Conservation (phyloP, 2,888 invertebrate species). For the Mesorhabditis spiculigera region DNA sequence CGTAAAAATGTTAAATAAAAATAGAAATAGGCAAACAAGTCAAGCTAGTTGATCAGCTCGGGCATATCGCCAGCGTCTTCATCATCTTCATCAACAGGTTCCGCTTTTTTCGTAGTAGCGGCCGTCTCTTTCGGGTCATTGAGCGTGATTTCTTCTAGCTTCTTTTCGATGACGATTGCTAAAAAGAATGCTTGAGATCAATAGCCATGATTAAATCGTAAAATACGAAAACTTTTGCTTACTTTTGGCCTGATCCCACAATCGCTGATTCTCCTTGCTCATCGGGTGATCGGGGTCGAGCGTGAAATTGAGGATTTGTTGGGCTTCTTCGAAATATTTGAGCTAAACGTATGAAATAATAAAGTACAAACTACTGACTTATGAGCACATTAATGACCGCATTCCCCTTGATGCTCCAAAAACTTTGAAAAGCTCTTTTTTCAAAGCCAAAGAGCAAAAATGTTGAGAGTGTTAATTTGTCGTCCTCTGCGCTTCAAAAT, state of each 20-base stretch:
- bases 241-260: slow-evolving; percentile 7
- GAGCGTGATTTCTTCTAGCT: background rate
- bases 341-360: background rate
- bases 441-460: too few species aligned
- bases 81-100: background rate
- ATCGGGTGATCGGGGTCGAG: slow-evolving; percentile 23
- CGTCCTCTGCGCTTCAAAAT: too few species aligned
- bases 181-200: background rate
- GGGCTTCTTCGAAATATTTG: slow-evolving; percentile 15
- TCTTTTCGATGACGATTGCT: background rate
- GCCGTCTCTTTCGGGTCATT: slow-evolving; percentile 5
- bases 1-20: too few species aligned
- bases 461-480: too few species aligned
- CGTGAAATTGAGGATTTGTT: slow-evolving; percentile 16
- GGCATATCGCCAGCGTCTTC: slow-evolving; percentile 13
- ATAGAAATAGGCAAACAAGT: too few species aligned
- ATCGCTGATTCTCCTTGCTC: slow-evolving; percentile 15
- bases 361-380: slow-evolving; percentile 5
- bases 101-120: background rate
- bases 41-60: background rate
- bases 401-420: too few species aligned
- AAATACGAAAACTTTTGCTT: background rate
- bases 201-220: background rate
- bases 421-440: too few species aligned
- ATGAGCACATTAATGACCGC: too few species aligned